A percentile compares a stretch with the other conserved stretches of the same genome.
phyloP scores from a whole-genome alignment of 2,113 vertebrate genomes.

The Neoarius graeffei region DNA sequence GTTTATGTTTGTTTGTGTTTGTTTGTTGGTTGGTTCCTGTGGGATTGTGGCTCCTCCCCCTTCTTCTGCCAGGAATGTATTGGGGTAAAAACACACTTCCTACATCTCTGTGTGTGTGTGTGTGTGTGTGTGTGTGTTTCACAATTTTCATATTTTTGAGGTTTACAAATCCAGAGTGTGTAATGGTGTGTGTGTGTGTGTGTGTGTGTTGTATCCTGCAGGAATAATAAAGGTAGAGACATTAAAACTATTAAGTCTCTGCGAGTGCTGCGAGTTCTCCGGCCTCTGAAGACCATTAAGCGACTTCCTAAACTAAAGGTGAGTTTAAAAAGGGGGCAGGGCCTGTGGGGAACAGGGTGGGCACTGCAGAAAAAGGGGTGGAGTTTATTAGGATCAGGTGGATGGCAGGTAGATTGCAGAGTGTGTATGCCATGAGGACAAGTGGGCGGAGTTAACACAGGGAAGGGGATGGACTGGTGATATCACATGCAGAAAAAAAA shows the following conservation, averaged over 20 bases:
- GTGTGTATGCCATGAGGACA: neutral
- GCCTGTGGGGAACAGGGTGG: neutral
- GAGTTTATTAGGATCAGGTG: neutral
- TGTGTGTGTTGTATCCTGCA: slow-evolving; percentile 62
- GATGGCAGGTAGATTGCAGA: neutral
- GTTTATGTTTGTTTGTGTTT: slow-evolving; percentile 49
- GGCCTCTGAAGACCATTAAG: slow-evolving; percentile 98
- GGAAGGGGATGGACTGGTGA: neutral
- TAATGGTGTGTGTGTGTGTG: slow-evolving; percentile 26
- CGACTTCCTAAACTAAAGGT: slow-evolving; percentile 98
- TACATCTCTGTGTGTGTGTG: slow-evolving; percentile 13
- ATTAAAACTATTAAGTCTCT: slow-evolving; percentile 99
- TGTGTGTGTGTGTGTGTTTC: neutral
- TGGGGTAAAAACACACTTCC: slow-evolving; percentile 72
- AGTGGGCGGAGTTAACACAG: neutral
- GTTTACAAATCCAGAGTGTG: neutral
- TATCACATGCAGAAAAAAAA: neutral
- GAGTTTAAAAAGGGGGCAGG: neutral
- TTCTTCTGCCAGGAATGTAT: slow-evolving; percentile 73
- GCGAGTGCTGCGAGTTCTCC: slow-evolving; percentile 89
- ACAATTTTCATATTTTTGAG: neutral
- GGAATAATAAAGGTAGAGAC: slow-evolving; percentile 95
- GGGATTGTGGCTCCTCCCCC: slow-evolving; percentile 52
- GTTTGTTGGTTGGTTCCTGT: slow-evolving; percentile 46
- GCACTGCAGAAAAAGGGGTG: neutral